Evolutionary conservation across 2,797 vertebrate species (phyloP), one percentile per base, ranked within the genome.

Genomic region (Mionectes olivaceus): DNA sequence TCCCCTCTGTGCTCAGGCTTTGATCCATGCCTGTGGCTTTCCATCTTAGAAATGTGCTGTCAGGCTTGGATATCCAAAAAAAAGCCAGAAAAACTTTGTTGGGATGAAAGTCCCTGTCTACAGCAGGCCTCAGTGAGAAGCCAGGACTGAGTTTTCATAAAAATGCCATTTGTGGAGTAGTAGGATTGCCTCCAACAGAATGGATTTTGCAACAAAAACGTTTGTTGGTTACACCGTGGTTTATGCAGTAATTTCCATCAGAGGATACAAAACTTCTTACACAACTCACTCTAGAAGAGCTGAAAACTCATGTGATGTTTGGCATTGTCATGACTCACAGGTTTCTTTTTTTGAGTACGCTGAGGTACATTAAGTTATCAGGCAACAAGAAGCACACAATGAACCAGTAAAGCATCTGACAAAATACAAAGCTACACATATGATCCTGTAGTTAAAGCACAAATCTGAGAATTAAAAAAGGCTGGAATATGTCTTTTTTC

Each of bases 21-120:
- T 80, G 81, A 95, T 93, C 75, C 28, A 70, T 68, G 44, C 50
- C 35, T 78, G 60, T 81, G 73, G 79, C 49, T 65, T 90, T 82
- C 65, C 49, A 39, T 70, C 78, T 80, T 74, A 87, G 61, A 87
- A 87, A 68, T n/a, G 10, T 90, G 41, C 46, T 64, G 17, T 89
- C 64, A 92, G 46, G 30, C 57, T 81, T 61, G 47, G 19, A 77
- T 95, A 89, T 89, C 67, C 61, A 67, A 89, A 93, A 78, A 59
- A 28, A 83, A 95, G n/a, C 11, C 68, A 80, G 46, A 84, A 61
- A 87, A 87, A 83, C 41, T 74, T 56, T 68, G 30, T 33, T 39
- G n/a, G 18, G 21, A 67, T 79, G 63, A 82, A 90, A 96, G 41
- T 39, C 5, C 7, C 11, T 5, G 21, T 44, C 46, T 2, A 1